Conservation (phyloP, 2,888 invertebrate species). For the Diarsia rubi region DNA sequence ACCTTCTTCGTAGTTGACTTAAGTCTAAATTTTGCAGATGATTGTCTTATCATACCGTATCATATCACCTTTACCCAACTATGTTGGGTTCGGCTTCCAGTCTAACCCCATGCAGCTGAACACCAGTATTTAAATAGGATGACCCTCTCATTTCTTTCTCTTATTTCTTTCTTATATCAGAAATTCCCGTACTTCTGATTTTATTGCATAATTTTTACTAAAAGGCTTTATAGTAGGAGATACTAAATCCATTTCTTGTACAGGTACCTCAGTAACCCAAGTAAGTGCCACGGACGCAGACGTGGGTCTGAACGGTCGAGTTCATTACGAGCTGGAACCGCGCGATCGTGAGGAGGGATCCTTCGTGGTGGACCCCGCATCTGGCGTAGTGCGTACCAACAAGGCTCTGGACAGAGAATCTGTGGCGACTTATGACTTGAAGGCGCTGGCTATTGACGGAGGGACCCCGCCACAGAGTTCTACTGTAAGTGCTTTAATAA, state of each 20-base stretch:
- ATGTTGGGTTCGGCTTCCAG: no score
- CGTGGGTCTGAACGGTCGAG: slow-evolving; percentile 96
- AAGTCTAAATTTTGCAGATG: no score
- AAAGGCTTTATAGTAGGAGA: no score
- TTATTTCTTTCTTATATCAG: not conserved
- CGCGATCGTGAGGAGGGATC: slow-evolving; percentile 96
- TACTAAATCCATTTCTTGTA: not conserved
- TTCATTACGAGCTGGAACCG: slow-evolving; percentile 94
- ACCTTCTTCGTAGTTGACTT: not conserved
- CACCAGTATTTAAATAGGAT: no score
- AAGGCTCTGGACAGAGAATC: slow-evolving; percentile 98
- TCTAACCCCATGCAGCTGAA: no score
- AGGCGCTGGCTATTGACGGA: slow-evolving; percentile 97
- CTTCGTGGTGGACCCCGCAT: slow-evolving; percentile 97
- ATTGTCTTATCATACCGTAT: no score
- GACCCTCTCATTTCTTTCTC: no score
- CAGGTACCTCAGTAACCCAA: slow-evolving; percentile 94
- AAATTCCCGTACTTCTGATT: not conserved
- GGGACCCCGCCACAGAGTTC: slow-evolving; percentile 95
- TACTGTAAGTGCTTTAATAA: slow-evolving; percentile 71
- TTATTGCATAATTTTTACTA: not conserved
- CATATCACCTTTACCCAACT: no score
- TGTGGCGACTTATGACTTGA: slow-evolving; percentile 95
- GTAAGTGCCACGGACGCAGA: slow-evolving; percentile 96
- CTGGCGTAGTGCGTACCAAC: slow-evolving; percentile 97